Evolutionary conservation across 2,888 invertebrate genomes (phyloP).

Genomic region (Asteroscopus sphinx): DNA sequence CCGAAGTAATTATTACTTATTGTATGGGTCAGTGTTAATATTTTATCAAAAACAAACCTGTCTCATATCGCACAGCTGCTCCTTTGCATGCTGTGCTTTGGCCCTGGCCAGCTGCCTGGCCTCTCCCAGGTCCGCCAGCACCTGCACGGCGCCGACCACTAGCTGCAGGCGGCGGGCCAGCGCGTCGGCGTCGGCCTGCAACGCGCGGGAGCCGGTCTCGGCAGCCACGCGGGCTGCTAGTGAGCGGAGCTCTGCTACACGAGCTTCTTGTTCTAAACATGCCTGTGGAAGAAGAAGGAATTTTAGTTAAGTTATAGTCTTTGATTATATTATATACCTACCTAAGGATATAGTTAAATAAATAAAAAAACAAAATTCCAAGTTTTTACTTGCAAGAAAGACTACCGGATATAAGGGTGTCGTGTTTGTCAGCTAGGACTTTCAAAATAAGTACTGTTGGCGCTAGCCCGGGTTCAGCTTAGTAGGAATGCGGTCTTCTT

Average conservation of each 20-base stretch:
- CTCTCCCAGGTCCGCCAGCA: slow-evolving; percentile 94
- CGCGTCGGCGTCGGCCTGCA: slow-evolving; percentile 94
- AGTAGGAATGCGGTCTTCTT: too few relatives aligned
- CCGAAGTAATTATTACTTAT: too few relatives aligned
- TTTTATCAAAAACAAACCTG: slow-evolving; percentile 91
- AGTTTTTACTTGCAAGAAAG: too few relatives aligned
- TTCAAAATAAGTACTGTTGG: too few relatives aligned
- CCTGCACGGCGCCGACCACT: slow-evolving; percentile 93
- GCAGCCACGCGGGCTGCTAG: slow-evolving; percentile 94
- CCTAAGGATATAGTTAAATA: too few relatives aligned
- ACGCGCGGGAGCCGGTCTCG: slow-evolving; percentile 93
- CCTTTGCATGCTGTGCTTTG: slow-evolving; percentile 91
- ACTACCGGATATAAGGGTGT: too few relatives aligned
- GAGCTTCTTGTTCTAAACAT: slow-evolving; percentile 93
- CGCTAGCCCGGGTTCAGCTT: too few relatives aligned
- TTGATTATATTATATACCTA: too few relatives aligned
- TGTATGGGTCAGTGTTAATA: too few relatives aligned
- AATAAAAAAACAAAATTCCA: too few relatives aligned
- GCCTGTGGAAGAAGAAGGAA: slow-evolving; percentile 85
- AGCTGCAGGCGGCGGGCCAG: slow-evolving; percentile 93
- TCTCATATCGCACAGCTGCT: slow-evolving; percentile 92
- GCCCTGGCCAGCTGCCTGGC: slow-evolving; percentile 90
- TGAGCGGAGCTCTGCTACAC: slow-evolving; percentile 93
- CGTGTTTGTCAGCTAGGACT: too few relatives aligned
- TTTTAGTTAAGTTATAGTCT: not conserved